phyloP scores from a whole-genome alignment of 2,888 invertebrate species.

The Leptinotarsa juncta region DNA sequence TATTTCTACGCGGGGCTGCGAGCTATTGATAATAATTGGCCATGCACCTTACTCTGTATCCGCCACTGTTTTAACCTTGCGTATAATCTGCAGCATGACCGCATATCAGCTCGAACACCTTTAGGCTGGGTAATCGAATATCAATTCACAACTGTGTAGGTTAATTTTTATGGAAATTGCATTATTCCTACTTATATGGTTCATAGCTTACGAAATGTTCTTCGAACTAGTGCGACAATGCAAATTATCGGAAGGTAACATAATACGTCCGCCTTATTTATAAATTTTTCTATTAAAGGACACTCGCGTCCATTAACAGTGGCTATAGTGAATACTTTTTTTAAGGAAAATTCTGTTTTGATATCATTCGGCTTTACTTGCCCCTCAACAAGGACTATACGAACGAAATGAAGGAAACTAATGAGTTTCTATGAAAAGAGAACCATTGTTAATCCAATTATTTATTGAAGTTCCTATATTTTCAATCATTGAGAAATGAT shows the following conservation, averaged over 20 bases:
- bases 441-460: no score
- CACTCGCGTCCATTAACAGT: not conserved
- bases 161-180: conserved; percentile 8
- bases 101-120: conserved; percentile 19
- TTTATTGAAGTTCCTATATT: no score
- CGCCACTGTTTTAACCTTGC: conserved; percentile 33
- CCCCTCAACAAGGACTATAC: no score
- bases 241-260: not conserved
- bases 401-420: no score
- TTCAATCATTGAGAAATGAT: no score
- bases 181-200: conserved; percentile 6
- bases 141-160: conserved; percentile 14
- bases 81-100: conserved; percentile 3
- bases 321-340: not conserved
- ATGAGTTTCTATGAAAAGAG: no score
- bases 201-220: not conserved
- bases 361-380: no score
- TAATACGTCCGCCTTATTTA: not conserved
- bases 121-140: conserved; percentile 15
- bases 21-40: no score
- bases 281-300: not conserved
- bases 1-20: no score
- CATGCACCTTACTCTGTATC: not conserved
- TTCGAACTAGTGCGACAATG: conserved; percentile 5
- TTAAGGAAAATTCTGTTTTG: no score